Evolutionary conservation across 2,888 invertebrate species (phyloP).

Genomic region (Drosophila rellima): DNA sequence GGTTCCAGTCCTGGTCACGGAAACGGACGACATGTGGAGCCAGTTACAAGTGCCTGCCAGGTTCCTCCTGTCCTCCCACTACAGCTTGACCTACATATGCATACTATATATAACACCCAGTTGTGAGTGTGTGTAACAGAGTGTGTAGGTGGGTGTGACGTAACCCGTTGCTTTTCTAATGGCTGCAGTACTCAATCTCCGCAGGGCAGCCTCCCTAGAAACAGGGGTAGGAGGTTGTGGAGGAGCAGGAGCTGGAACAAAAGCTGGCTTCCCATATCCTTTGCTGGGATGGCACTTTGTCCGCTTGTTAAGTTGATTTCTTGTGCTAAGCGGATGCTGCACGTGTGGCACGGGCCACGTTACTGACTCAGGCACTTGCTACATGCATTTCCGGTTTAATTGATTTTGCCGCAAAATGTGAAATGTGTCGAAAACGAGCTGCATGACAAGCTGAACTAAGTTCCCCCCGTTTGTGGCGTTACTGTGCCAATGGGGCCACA

Average conservation of each 20-base stretch:
- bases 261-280: conserved; percentile 30
- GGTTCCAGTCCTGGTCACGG: conserved; percentile 49
- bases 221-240: too few species aligned
- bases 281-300: conserved; percentile 60
- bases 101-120: conserved; percentile 35
- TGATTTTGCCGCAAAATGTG: conserved; percentile 82
- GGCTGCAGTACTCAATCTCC: conserved; percentile 28
- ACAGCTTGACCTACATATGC: conserved; percentile 54
- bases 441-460: conserved; percentile 29
- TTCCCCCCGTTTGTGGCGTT: conserved; percentile 7
- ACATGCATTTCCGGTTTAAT: conserved; percentile 82
- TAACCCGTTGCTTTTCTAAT: conserved; percentile 33
- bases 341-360: conserved; percentile 58
- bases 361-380: conserved; percentile 38
- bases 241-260: conserved; percentile 37
- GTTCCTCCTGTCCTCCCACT: conserved; percentile 8
- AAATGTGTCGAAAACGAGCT: conserved; percentile 76
- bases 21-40: conserved; percentile 71
- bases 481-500: conserved; percentile 19
- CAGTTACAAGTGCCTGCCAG: conserved; percentile 45
- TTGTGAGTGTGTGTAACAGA: conserved; percentile 3
- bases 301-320: conserved; percentile 72
- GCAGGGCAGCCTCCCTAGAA: too few species aligned
- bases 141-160: conserved; percentile 8
- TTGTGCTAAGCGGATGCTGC: conserved; percentile 70